Conservation (phyloP, 1,140 invertebrate genomes). For the Diuraphis noxia region DNA sequence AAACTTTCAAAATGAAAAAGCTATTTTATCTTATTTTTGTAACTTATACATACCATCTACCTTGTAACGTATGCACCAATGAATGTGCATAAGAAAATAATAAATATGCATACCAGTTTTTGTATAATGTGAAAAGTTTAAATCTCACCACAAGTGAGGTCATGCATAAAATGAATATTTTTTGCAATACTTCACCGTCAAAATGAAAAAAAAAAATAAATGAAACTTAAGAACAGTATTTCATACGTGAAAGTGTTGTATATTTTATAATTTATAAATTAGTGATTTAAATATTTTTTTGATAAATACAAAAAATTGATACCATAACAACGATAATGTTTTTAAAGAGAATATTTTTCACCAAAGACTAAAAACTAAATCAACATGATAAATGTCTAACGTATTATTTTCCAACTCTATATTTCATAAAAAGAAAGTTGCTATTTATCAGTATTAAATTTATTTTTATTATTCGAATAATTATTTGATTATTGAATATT, state of each 20-base stretch:
- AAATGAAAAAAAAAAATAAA: background rate
- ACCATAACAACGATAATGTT: background rate
- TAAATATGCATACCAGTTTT: background rate
- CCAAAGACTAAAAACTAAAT: no score
- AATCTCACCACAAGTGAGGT: background rate
- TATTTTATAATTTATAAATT: no score
- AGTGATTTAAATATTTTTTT: background rate
- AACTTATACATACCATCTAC: background rate
- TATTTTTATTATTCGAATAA: no score
- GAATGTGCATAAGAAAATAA: background rate
- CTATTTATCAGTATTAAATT: no score
- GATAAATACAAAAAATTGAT: background rate
- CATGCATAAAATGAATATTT: conserved; percentile 17
- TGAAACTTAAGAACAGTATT: background rate
- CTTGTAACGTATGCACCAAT: background rate
- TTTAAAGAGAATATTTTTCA: no score
- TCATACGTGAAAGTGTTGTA: background rate
- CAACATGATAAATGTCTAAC: no score
- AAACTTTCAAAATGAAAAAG: conserved; percentile 4
- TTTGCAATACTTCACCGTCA: background rate
- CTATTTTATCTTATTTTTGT: background rate
- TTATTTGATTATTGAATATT: no score
- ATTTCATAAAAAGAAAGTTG: no score
- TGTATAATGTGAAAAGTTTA: conserved; percentile 25
- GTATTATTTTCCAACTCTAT: no score